Evolutionary conservation across 2,113 vertebrate genomes (phyloP).

Genomic region (Saccopteryx bilineata): DNA sequence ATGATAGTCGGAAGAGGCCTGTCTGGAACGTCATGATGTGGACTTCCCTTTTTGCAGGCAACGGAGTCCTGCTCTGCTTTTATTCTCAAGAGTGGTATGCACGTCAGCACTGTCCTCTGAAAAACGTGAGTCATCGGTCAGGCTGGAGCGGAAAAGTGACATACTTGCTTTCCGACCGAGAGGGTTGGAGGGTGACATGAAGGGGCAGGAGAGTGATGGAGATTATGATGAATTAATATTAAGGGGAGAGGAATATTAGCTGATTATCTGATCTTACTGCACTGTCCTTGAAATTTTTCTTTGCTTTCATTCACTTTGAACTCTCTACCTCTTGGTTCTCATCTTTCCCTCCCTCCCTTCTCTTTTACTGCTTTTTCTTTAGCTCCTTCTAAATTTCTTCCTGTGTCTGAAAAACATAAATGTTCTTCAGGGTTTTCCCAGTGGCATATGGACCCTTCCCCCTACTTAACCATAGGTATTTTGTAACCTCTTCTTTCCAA

Average conservation of each 20-base stretch:
- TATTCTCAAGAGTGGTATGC: slow-evolving; percentile 99
- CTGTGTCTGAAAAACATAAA: not conserved
- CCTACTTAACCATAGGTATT: not conserved
- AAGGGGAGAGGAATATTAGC: not conserved
- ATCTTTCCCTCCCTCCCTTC: not conserved
- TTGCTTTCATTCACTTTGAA: not conserved
- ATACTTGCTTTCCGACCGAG: not conserved
- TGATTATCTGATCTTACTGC: not conserved
- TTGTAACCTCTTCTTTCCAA: not conserved
- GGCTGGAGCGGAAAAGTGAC: not conserved
- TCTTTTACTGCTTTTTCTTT: not conserved
- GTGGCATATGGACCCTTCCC: too few species aligned
- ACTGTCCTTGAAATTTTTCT: not conserved
- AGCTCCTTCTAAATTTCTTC: not conserved
- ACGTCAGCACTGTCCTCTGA: slow-evolving; percentile 92
- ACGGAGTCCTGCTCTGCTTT: slow-evolving; percentile 95
- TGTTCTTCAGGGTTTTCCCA: not conserved
- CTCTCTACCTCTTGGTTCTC: not conserved
- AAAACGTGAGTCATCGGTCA: slow-evolving; percentile 89
- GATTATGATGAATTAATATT: not conserved
- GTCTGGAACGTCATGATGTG: slow-evolving; percentile 99
- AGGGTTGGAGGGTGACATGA: not conserved
- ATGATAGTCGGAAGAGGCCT: slow-evolving; percentile 95
- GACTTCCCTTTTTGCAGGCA: slow-evolving; percentile 95
- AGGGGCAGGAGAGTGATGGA: not conserved